Evolutionary conservation across 2,797 vertebrate species (phyloP).

Genomic region (Thamnophis elegans): DNA sequence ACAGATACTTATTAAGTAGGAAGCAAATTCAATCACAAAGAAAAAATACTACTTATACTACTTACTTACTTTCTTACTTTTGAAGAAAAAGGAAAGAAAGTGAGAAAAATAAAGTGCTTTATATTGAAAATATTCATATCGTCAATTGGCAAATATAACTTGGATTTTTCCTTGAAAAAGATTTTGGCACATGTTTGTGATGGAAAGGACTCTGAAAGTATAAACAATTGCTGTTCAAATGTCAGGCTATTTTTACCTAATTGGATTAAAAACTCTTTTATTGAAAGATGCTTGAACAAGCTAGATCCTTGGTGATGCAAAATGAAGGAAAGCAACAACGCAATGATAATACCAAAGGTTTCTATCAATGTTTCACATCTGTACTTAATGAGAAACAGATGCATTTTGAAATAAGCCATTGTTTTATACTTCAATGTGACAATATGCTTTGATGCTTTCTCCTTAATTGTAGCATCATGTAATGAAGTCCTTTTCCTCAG

Average conservation of each 20-base stretch:
- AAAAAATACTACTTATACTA: background rate
- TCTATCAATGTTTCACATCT: constrained; percentile 74
- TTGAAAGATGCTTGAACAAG: constrained; percentile 68
- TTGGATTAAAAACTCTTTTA: constrained; percentile 72
- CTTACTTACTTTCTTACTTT: too few relatives aligned
- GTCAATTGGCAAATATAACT: constrained; percentile 1
- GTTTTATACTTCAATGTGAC: constrained; percentile 70
- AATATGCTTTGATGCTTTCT: constrained; percentile 74
- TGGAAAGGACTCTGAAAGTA: constrained; percentile 58
- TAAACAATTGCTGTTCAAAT: constrained; percentile 55
- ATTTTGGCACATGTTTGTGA: constrained; percentile 37
- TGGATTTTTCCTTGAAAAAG: constrained; percentile 25
- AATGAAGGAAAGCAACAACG: constrained; percentile 62
- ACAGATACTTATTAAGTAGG: background rate
- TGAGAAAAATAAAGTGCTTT: background rate
- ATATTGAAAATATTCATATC: background rate
- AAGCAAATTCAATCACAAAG: background rate
- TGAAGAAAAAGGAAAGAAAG: background rate
- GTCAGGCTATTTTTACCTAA: constrained; percentile 68
- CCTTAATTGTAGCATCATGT: constrained; percentile 72
- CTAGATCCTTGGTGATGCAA: constrained; percentile 69
- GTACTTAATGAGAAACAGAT: constrained; percentile 72
- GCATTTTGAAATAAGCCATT: constrained; percentile 55
- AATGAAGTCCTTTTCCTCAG: constrained; percentile 59
- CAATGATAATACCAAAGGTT: constrained; percentile 65